These are phyloP conservation scores for Malurus melanocephalus DNA, from an alignment of 2,113 vertebrate genomes.

Conservation along the genomic window DNA sequence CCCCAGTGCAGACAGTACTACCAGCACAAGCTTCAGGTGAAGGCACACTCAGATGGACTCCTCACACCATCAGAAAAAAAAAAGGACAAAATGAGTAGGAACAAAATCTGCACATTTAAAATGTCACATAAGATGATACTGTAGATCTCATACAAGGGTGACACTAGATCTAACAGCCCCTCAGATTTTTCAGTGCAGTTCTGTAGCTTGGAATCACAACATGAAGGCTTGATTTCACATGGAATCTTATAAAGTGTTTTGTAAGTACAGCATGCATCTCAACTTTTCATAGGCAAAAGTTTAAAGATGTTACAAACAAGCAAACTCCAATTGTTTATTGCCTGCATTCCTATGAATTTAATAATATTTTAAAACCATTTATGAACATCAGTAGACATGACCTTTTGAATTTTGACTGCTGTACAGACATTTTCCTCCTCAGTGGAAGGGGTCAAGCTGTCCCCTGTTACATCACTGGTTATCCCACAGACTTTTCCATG, in stretches of 20 bases:
- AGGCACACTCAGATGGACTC: background rate
- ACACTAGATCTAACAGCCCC: background rate
- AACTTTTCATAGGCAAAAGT: background rate
- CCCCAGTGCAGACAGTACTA: background rate
- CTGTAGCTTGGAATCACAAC: background rate
- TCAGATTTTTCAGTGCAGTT: background rate
- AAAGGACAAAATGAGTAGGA: background rate
- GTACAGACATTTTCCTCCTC: background rate
- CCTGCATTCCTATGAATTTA: background rate
- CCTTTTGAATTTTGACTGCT: background rate
- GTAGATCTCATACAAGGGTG: background rate
- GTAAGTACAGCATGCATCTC: background rate
- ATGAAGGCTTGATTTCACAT: background rate
- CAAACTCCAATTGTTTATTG: background rate
- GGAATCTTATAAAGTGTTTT: background rate
- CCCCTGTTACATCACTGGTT: background rate
- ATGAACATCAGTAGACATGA: background rate
- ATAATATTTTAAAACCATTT: background rate
- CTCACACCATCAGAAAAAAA: background rate
- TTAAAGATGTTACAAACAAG: background rate
- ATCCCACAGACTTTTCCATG: background rate
- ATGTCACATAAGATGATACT: fast-evolving
- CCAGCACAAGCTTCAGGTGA: background rate
- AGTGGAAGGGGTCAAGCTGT: background rate
- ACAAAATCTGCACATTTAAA: background rate